These are phyloP conservation scores for Clarias pachynema DNA, from an alignment of 2,797 vertebrate genomes.

Conservation along the genomic window DNA sequence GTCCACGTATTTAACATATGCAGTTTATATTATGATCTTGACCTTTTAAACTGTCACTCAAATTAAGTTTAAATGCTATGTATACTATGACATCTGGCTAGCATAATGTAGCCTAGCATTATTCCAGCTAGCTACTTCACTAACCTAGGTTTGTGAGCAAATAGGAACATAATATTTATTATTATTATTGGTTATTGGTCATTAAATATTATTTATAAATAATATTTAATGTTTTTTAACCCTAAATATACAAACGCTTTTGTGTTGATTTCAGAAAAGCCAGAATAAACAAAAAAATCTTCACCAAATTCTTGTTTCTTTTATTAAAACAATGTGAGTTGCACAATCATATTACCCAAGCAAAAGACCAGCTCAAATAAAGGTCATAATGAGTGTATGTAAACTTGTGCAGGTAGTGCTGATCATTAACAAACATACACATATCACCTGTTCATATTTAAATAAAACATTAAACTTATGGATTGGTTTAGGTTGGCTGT, in stretches of 20 bases:
- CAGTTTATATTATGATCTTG: background rate
- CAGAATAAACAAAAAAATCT: no score
- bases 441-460: background rate
- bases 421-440: background rate
- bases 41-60: background rate
- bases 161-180: background rate
- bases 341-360: no score
- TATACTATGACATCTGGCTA: background rate
- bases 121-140: background rate
- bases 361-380: no score
- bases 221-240: no score
- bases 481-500: background rate
- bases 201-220: no score
- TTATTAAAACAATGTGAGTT: no score
- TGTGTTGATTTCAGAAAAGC: no score
- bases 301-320: no score
- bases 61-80: background rate
- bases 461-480: background rate
- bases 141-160: background rate
- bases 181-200: no score
- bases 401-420: background rate
- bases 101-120: background rate
- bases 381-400: no score
- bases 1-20: background rate
- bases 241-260: no score